Conservation (phyloP, 1,140 invertebrate genomes). For the Streblospio benedicti region DNA sequence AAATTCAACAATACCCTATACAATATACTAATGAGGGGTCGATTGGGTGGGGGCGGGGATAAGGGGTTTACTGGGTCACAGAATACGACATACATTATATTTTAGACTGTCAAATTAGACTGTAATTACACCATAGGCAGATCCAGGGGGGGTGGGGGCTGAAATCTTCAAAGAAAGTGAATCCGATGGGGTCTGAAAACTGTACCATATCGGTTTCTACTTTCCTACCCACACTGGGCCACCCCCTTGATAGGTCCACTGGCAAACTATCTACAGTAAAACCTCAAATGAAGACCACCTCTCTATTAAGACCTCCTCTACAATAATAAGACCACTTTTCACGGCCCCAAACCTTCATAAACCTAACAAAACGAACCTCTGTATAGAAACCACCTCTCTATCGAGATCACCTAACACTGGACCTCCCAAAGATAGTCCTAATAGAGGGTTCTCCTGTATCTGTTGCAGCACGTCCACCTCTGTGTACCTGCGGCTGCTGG, state of each 20-base stretch:
- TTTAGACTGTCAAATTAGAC: background rate
- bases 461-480: constrained; percentile 3
- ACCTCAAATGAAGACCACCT: too few relatives aligned
- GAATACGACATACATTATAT: background rate
- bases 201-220: too few relatives aligned
- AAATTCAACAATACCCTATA: background rate
- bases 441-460: too few relatives aligned
- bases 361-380: too few relatives aligned
- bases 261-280: background rate
- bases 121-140: background rate
- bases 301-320: too few relatives aligned
- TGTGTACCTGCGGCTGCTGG: constrained; percentile 3
- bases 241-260: background rate
- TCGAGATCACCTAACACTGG: too few relatives aligned
- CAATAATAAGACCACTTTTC: too few relatives aligned
- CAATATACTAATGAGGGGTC: background rate
- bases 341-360: too few relatives aligned
- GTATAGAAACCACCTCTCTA: too few relatives aligned
- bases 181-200: too few relatives aligned
- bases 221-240: background rate
- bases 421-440: too few relatives aligned
- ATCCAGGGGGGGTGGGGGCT: background rate
- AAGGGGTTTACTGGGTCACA: background rate
- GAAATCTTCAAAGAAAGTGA: background rate
- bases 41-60: background rate